These are phyloP conservation scores for Poecilobothrus nobilitatus DNA, from an alignment of 2,888 invertebrate species.

Conservation along the genomic window DNA sequence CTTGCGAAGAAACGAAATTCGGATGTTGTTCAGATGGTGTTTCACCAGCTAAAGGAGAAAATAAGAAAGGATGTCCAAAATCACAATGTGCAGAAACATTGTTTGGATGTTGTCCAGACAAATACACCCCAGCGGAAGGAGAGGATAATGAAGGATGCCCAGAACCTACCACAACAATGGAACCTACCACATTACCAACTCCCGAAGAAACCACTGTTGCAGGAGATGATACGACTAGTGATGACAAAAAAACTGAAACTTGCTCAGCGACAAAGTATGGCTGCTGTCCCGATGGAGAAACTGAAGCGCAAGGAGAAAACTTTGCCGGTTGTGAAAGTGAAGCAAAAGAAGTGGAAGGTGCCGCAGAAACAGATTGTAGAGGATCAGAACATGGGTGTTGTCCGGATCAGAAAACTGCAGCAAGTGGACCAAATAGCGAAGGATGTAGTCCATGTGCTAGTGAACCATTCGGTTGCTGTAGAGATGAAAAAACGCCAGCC, in stretches of 20 bases:
- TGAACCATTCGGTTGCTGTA: constrained; percentile 76
- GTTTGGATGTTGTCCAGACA: constrained; percentile 82
- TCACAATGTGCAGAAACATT: constrained; percentile 65
- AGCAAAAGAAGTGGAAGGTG: constrained; percentile 30
- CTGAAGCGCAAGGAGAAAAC: constrained; percentile 53
- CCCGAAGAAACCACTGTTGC: constrained; percentile 20
- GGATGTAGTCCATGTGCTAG: constrained; percentile 69
- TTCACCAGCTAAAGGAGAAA: constrained; percentile 63
- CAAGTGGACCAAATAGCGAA: constrained; percentile 58
- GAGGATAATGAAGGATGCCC: constrained; percentile 75
- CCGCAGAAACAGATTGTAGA: constrained; percentile 45
- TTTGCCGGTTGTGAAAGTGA: constrained; percentile 33
- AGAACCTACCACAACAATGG: constrained; percentile 45
- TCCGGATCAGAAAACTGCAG: constrained; percentile 56
- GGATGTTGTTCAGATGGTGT: constrained; percentile 80
- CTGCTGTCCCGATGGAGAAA: constrained; percentile 63
- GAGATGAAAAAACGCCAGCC: constrained; percentile 72
- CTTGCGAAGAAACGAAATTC: constrained; percentile 64
- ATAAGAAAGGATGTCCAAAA: constrained; percentile 66
- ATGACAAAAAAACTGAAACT: constrained; percentile 35
- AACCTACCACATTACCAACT: constrained; percentile 32
- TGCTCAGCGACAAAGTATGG: constrained; percentile 47
- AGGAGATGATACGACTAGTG: constrained; percentile 26
- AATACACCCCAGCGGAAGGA: constrained; percentile 66
- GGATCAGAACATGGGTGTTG: constrained; percentile 65